Base-by-base conservation (phyloP, 2,113 vertebrate genomes). In the Tamias sibiricus region DNA sequence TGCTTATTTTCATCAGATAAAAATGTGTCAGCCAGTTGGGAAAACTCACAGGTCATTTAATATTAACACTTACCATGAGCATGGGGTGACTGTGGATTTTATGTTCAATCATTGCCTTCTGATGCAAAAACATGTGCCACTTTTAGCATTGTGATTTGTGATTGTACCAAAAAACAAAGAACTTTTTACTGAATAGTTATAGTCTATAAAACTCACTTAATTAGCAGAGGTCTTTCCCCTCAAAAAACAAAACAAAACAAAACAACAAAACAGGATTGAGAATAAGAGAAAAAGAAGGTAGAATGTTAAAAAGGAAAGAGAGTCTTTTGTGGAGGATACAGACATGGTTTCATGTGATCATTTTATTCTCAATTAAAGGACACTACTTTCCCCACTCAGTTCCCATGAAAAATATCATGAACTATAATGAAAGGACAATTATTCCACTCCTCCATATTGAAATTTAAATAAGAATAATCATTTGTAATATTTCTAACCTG, bases 41-140 rank as follows among this genome's bases (percentile, higher is more conserved):
- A 37, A 22, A 24, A 2, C 62, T 47, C 6, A 87, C 6, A 83
- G 8, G 62, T 79, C 54, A 24, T 10, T 49, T n/a, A 92, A 28
- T 17, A 30, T 68, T 47, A 37, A 4, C 3, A n/a, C 9, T 17
- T 30, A 37, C 1, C 3, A n/a, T 37, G 11, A 22, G 6, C 9
- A 17, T 22, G 37, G 6, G 22, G 4, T 37, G 0, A 0, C 1
- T 84, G 24, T 9, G 8, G 1, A 28, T n/a, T 24, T 22, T 22
- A n/a, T 52, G 9, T 77, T 89, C 4, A 28, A 11, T 54, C 6
- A 14, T 28, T 4, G 3, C 11, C 28, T 47, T 80, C 19, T 16
- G n/a, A 30, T 69, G 24, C 13, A 87, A 84, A 20, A 26, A 8
- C 2, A 0, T 52, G 4, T 32, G 11, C 6, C 8, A 26, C 49